phyloP scores from a whole-genome alignment of 2,797 vertebrate genomes.

The Danio choprae region DNA sequence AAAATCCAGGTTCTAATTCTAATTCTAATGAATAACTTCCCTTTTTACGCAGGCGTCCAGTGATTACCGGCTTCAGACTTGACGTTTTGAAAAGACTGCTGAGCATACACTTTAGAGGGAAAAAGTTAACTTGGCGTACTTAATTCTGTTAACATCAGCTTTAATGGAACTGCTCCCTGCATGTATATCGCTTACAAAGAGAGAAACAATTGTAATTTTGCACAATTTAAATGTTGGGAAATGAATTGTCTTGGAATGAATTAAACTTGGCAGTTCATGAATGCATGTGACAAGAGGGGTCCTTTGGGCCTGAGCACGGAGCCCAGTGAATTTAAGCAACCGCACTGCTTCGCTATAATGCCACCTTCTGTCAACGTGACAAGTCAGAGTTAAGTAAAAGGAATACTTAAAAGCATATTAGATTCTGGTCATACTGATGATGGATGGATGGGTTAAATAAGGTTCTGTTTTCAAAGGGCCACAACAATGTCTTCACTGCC shows the following conservation, averaged over 20 bases:
- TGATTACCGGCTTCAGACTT: constrained; percentile 46
- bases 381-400: background rate
- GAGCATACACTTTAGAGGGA: constrained; percentile 7
- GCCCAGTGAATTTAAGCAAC: background rate
- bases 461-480: constrained; percentile 13
- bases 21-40: constrained; percentile 49
- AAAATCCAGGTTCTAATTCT: constrained; percentile 44
- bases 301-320: background rate
- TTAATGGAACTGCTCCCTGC: constrained; percentile 37
- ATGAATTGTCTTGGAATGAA: constrained; percentile 38
- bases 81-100: constrained; percentile 43
- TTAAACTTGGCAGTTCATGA: constrained; percentile 21
- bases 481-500: background rate
- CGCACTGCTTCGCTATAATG: background rate
- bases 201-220: constrained; percentile 39
- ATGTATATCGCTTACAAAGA: constrained; percentile 46
- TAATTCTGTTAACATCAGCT: constrained; percentile 40
- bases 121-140: constrained; percentile 38
- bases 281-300: background rate
- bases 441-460: constrained; percentile 5
- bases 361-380: background rate
- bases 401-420: constrained; percentile 6
- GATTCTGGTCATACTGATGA: constrained; percentile 19
- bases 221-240: constrained; percentile 33
- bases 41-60: constrained; percentile 32